Conservation (phyloP, 2,113 vertebrate genomes). For the Pangasianodon gigas region DNA sequence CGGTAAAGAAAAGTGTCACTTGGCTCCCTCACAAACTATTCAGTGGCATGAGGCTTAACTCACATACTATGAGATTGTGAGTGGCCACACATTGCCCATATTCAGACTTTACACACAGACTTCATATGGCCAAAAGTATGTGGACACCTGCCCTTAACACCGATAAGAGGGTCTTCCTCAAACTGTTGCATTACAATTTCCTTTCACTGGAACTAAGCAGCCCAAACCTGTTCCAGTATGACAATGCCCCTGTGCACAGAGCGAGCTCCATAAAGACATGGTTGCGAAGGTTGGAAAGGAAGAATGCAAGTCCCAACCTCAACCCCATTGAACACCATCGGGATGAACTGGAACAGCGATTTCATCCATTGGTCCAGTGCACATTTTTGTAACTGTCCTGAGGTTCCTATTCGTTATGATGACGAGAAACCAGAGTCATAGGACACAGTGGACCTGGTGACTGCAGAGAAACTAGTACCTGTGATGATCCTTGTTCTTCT, state of each 20-base stretch:
- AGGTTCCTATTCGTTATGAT: not conserved
- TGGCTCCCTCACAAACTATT: not conserved
- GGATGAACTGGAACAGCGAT: no score
- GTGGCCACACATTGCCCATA: not conserved
- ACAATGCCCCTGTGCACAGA: no score
- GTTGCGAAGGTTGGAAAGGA: no score
- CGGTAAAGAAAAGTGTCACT: not conserved
- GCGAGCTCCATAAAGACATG: no score
- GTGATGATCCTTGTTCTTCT: not conserved
- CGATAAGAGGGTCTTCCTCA: not conserved
- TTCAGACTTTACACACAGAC: not conserved
- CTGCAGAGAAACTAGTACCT: not conserved
- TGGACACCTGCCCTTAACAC: not conserved
- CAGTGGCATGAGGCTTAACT: not conserved
- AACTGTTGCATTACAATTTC: not conserved
- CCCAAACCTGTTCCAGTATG: not conserved
- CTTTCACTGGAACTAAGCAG: not conserved
- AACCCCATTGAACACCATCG: no score
- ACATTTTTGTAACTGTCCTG: not conserved
- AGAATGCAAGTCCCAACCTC: no score
- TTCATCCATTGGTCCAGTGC: not conserved
- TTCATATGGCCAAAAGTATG: not conserved
- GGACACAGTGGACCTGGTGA: not conserved
- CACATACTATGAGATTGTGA: not conserved
- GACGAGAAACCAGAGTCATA: constrained; percentile 9